Base-by-base conservation (phyloP, 2,888 invertebrate species). In the Zaprionus lineosus region DNA sequence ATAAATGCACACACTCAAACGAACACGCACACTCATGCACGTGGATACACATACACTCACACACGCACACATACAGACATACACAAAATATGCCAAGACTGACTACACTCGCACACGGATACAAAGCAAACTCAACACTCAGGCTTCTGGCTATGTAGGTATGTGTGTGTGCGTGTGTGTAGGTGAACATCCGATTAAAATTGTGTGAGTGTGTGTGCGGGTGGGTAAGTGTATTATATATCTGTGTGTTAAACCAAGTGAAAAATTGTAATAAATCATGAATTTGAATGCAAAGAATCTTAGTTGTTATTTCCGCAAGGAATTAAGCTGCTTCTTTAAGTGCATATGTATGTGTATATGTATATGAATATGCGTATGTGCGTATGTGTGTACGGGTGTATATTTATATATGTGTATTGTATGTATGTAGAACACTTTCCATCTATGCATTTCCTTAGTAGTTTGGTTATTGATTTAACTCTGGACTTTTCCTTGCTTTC, bases 401-500 rank as follows among this genome's bases (percentile, higher is more conserved):
- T n/a, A n/a, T n/a, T n/a, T n/a, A n/a, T n/a, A n/a, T n/a, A n/a
- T n/a, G n/a, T n/a, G n/a, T n/a, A n/a, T n/a, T n/a, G n/a, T n/a
- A n/a, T 51, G 43, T 52, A 16, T 50, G 36, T 68, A 68, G 67
- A 36, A 58, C 26, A 58, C 47, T 39, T 57, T 58, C 56, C 50
- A 41, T 15, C 18, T 31, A 46, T 50, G 21, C 65, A 64, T 55
- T 60, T 69, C 69, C 60, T 64, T 64, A 64, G 68, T 68, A 69
- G 65, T 69, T 63, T 68, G 59, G 53, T 69, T 57, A 71, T 56
- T 66, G 53, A 65, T 53, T 33, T 62, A 41, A 46, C 34, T 55
- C 26, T 66, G 63, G 63, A 55, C 53, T 64, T 57, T 64, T 48
- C 52, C 46, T 58, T 67, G 63, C 72, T 70, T 59, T 71, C 59